Base-by-base conservation (phyloP, 1,140 invertebrate genomes). In the Conus ventricosus region DNA sequence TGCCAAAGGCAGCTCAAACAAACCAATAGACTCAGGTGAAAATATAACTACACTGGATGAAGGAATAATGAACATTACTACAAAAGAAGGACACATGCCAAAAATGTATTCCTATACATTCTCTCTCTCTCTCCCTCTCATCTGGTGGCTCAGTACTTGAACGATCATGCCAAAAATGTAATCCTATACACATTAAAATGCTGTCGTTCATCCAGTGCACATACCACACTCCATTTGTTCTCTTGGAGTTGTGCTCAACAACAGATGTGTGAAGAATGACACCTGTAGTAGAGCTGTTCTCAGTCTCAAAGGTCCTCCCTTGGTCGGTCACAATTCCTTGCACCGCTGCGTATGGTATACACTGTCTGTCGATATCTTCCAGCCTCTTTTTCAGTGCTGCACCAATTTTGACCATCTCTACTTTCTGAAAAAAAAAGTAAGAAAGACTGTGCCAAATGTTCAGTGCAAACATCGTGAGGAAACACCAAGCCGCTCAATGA, bases 231-330 rank as follows among this genome's bases (percentile, higher is more conserved):
- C 93, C 94, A 53, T 92, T 87, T 71, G 88, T 88, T 82, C 91
- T 91, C 82, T 92, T 93, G 55, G 94, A 93, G 55, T 91, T 93
- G 89, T 94, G 93, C 88, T 95, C 94, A 8, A 90, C 71, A 20
- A 93, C 75, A 23, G 87, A 82, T 15, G 89, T 88, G 39, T 91
- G 82, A 67, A 92, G 91, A 10, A 94, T 91, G 51, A 94, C 93
- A n/a, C 94, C 94, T 67, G 87, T 53, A 15, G 85, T 88, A 15
- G 86, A 67, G 7, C 89, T 84, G 85, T 91, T 90, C 7, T 87
- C 93, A 0, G n/a, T 25, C 67, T 71, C 87, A 15, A 94, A 84
- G 1, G 88, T 51, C 23, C 88, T 87, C 6, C 89, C 88, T 23
- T 91, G 51, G 15, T 92, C 88, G 7, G 84, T 76, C 11, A 92